Base-by-base conservation (phyloP, 2,888 invertebrate species). In the Apoda limacodes region DNA sequence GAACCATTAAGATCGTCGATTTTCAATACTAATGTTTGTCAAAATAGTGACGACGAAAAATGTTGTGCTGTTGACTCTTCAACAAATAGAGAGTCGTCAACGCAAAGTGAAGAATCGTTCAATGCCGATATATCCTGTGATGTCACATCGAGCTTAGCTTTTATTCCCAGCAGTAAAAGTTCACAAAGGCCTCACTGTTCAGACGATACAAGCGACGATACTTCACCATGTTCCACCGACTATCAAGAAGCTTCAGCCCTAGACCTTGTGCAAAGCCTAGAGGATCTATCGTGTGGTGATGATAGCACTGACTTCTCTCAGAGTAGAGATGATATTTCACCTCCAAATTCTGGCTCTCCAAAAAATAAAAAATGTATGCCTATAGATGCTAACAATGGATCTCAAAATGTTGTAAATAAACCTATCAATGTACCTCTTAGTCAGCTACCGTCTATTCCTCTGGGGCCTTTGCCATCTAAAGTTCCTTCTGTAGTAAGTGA, bases 201-300 rank as follows among this genome's bases (percentile, higher is more conserved):
- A 10, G 76, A 75, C 39, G 68, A 72, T 43, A 80, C 81, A 6
- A 75, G 72, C 53, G 71, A 69, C 30, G 71, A 70, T 32, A 80
- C 78, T 7, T 80, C 78, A 13, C 72, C 80, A 6, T 75, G 80
- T 47, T 80, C 80, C 21, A 76, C 78, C 2, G 80, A 80, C 48
- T 80, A 80, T 41, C 81, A 78, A 25, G 80, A 81, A 50, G 81
- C 80, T 5, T 80, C 80, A 7, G 78, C 80, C 3, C 58, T 78
- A 25, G 78, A 76, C 45, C 45, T 71, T 44, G 64, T 64, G 25
- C 71, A 68, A 47, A 74, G 72, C 43, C 58, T 68, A 27, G 78
- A 74, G 33, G 78, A 80, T 48, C 49, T 68, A 11, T 76, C 80
- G 25, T 59, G 64, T 48, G 60, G 62, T 60, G 76, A 74, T n/a